These are phyloP conservation scores for Perca schrenkii DNA, from an alignment of 2,113 vertebrate species.

Conservation along the genomic window DNA sequence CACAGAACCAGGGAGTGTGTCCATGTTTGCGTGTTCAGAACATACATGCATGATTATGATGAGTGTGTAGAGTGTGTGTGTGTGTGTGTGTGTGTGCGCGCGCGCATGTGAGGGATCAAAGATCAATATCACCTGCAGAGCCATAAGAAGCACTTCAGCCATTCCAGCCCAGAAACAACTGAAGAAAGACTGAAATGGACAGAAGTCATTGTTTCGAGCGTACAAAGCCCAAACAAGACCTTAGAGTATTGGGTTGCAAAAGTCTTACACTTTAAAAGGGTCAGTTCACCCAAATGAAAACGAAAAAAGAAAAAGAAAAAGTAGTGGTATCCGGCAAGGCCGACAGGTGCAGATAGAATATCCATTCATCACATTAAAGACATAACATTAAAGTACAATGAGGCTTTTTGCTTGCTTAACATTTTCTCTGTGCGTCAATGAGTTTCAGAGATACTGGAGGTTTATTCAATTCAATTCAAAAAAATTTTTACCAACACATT, in stretches of 20 bases:
- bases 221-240: neutral
- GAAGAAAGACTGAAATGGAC: neutral
- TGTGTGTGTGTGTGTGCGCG: neutral
- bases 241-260: neutral
- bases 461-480: no score
- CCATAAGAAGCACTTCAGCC: slow-evolving; percentile 22
- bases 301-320: neutral
- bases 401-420: no score
- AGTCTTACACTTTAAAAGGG: neutral
- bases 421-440: no score
- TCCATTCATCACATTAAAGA: no score
- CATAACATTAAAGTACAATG: no score
- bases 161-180: slow-evolving; percentile 14
- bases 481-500: no score
- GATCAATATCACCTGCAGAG: slow-evolving; percentile 19
- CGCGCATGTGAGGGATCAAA: slow-evolving; percentile 1
- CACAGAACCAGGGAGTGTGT: neutral
- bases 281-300: slow-evolving; percentile 4
- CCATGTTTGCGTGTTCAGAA: neutral
- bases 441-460: no score
- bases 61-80: neutral
- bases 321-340: neutral
- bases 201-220: neutral
- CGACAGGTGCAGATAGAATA: no score
- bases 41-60: no score